Base-by-base conservation (phyloP, 2,113 vertebrate species). In the Clarias macrocephalus region DNA sequence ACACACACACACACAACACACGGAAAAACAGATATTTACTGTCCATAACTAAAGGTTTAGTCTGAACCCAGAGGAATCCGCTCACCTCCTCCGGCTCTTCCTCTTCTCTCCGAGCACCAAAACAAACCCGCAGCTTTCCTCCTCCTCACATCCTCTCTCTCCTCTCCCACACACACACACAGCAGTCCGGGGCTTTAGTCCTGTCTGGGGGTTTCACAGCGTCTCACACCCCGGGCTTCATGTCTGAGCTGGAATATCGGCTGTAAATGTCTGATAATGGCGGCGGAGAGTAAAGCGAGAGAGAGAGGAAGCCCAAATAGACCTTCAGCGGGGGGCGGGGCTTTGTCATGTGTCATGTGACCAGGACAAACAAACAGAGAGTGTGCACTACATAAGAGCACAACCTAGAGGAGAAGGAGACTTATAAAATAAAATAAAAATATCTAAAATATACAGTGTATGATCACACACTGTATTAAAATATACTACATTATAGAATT, bases 261-360 rank as follows among this genome's bases (percentile, higher is more conserved):
- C 91, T 86, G 89, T 91, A 88, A 72, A 60, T 89, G 91, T 89
- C 23, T 16, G 91, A 92, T 94, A 96, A 96, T 95, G 94, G 95
- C 94, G 94, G 91, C 93, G 92, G 57, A 18, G 42, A 48, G 42
- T 7, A n/a, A 25, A 42, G 42, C 87, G 86, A 12, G 86, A 93
- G 90, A 94, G 89, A 89, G 92, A 90, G 86, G 80, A 88, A 92
- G 94, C 92, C 93, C 93, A 95, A 95, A 94, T 94, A 95, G 68
- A 60, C 91, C 86, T 81, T 33, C 87, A 75, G 90, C 90, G 8
- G 16, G 33, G 72, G 72, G 72, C 72, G 72, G 48, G 73, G 48
- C 73, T 54, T 5, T 0, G 54, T 75, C 84, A 83, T 48, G 42
- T 6, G 63, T 54, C 82, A 65, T 93, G 93, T 95, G 94, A 94